Base-by-base conservation (phyloP, 2,113 vertebrate genomes). In the Azemiops feae region DNA sequence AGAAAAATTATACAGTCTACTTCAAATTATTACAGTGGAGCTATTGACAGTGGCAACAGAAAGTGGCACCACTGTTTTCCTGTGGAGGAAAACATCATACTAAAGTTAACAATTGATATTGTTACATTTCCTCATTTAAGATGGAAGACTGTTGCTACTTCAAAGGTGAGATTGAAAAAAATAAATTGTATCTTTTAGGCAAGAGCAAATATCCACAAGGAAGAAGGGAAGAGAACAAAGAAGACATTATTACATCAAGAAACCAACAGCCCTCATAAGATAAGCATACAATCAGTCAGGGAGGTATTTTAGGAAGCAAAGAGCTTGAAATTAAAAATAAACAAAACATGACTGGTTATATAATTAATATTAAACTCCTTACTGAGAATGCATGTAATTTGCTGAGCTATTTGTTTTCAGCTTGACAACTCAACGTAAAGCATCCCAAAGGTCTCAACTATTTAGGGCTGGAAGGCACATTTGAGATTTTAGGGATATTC, bases 151-250 rank as follows among this genome's bases (percentile, higher is more conserved):
- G 86, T 23, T 52, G 87, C 23, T 2, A 89, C 93, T 92, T 39
- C 18, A 92, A 94, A 88, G 93, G 64, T 81, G 89, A 92, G 91
- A 95, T 90, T 89, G 89, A n/a, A 14, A 22, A 69, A 81, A 20
- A 69, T 18, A 57, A 55, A 30, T 57, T 92, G 86, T 69, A 92
- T 93, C 94, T 22, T 12, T 94, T 93, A 96, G 90, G 92, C 50
- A 89, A 89, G 88, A 93, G 60, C 74, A 93, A 53, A 58, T 57
- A 94, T 93, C 92, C 54, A 87, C 22, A 58, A 58, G 39, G 10
- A 93, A 90, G 30, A 39, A 64, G 55, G 27, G 87, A 92, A 93
- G 69, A 52, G 55, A 85, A 69, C 88, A 0, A 1, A 89, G 90
- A 85, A 39, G 94, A 91, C 69, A 2, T 39, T 54, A 91, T 20